Evolutionary conservation across 2,113 vertebrate genomes (phyloP), one percentile per base, ranked within the genome.

Genomic region (Nothocercus nigrocapillus): DNA sequence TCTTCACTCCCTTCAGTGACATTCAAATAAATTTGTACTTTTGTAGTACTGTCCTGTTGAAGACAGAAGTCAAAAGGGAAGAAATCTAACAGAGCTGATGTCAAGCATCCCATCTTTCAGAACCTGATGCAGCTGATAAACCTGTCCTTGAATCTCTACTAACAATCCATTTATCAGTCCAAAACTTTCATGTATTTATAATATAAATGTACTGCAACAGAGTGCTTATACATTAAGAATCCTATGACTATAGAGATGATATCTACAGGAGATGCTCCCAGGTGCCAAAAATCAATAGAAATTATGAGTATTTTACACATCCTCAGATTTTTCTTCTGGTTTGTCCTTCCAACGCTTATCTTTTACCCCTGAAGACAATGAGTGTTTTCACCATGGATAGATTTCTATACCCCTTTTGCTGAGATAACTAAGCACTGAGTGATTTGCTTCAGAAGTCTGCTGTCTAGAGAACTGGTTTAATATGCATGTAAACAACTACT

Each of bases 381-480:
- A 47, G 8, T 90, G 25, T 30, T 44, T 95, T 92, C 66, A 68
- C 84, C 73, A 42, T 62, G 38, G 44, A 69, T 62, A 76, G 38
- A 30, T 87, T 79, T 92, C 56, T 58, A n/a, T 0, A 0, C 64
- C 86, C 17, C 32, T 90, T 88, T 82, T 75, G 32, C 74, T 63
- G 74, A 91, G 89, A 92, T 94, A 91, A 95, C 92, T 87, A 94
- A 95, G 81, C 53, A 79, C 34, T 15, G 86, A 88, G 61, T 81
- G 90, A 87, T 96, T 58, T 87, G 61, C 91, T 96, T 95, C 83
- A 94, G 91, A 97, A 91, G 72, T 61, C 38, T 89, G 25, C 44
- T 94, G 91, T 76, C 81, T 66, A 84, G 93, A 94, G 89, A 89
- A 51, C 15, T 79, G 74, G 40, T 93, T 92, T 92, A 95, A 92